phyloP scores from a whole-genome alignment of 2,113 vertebrate species.

The Halcyon senegalensis region DNA sequence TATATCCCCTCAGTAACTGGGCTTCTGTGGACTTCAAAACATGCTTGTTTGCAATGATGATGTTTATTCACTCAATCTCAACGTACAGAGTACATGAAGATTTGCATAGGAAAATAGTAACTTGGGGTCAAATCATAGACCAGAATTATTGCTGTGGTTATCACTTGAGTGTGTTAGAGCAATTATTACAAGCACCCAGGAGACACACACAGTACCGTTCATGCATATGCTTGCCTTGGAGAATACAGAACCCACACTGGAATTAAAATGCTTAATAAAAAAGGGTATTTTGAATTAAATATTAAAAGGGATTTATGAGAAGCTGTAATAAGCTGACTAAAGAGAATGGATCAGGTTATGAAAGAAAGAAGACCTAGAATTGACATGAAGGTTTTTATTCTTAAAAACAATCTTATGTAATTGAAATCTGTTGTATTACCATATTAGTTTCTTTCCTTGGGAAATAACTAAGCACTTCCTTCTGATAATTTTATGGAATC shows the following conservation, averaged over 20 bases:
- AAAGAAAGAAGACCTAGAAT: neutral
- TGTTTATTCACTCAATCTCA: neutral
- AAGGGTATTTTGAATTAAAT: neutral
- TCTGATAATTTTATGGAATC: slow-evolving; percentile 26
- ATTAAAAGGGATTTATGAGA: slow-evolving; percentile 33
- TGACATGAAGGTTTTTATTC: neutral
- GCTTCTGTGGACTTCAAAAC: neutral
- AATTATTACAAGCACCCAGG: neutral
- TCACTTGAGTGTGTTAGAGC: neutral
- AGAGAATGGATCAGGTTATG: neutral
- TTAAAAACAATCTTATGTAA: neutral
- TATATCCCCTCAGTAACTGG: neutral
- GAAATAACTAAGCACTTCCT: slow-evolving; percentile 33
- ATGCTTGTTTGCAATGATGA: neutral
- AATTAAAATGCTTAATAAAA: slow-evolving; percentile 26
- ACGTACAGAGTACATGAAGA: neutral
- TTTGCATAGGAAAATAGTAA: neutral
- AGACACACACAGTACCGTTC: neutral
- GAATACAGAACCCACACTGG: neutral
- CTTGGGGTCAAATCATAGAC: neutral
- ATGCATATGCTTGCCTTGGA: neutral
- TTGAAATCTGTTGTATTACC: neutral
- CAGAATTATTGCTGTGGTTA: neutral
- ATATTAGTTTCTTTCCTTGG: neutral
- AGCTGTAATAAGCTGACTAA: neutral